Percentiles rank a stretch among this genome's conserved stretches.
Conservation (phyloP, 2,888 invertebrate species). For the Euclidia mi region DNA sequence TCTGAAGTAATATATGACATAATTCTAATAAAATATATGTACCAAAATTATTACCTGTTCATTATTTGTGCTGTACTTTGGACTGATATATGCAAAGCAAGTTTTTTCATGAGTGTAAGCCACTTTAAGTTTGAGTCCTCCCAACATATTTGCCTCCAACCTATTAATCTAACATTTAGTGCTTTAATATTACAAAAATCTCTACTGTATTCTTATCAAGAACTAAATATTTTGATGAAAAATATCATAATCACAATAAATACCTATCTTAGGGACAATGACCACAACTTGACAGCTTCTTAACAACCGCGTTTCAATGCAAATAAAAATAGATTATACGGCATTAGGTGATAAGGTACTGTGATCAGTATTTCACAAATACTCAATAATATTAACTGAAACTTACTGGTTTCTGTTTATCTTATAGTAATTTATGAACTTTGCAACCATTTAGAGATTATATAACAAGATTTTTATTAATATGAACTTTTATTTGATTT, state of each 20-base stretch:
- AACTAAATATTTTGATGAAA: slow-evolving; percentile 24
- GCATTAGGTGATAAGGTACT: no score
- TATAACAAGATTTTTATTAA: no score
- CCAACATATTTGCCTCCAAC: slow-evolving; percentile 69
- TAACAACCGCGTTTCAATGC: slow-evolving; percentile 21
- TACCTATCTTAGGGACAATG: slow-evolving; percentile 30
- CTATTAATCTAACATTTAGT: slow-evolving; percentile 20
- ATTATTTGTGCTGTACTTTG: slow-evolving; percentile 82
- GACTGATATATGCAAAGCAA: slow-evolving; percentile 84
- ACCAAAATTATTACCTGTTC: slow-evolving; percentile 72
- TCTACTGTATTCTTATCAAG: slow-evolving; percentile 17
- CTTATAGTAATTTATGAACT: no score
- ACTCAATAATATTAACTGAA: no score
- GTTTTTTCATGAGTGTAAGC: slow-evolving; percentile 78
- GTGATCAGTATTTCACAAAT: no score
- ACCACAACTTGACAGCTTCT: slow-evolving; percentile 32
- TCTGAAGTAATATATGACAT: no score
- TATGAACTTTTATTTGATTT: no score
- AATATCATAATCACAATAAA: slow-evolving; percentile 22
- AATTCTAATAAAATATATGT: no score
- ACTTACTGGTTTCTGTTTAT: no score
- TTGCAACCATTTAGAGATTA: no score
- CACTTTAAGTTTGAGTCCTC: slow-evolving; percentile 80
- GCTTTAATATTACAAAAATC: background rate
- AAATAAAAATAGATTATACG: no score